These are phyloP conservation scores for Enteromius anoplus DNA, from an alignment of 2,797 vertebrate species.

Conservation along the genomic window DNA sequence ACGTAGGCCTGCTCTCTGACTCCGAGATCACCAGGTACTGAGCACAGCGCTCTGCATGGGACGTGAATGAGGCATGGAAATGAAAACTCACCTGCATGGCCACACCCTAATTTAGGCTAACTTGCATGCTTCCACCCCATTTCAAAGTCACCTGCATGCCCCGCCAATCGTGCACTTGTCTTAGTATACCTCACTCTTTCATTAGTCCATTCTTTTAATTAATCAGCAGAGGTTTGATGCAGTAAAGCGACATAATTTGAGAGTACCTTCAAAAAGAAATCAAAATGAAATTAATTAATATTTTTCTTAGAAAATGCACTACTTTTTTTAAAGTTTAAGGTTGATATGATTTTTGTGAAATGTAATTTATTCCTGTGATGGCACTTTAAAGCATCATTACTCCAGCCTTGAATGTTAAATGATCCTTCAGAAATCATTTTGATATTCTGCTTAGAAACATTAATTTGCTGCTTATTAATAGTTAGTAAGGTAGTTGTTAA, in stretches of 20 bases:
- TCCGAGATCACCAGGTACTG: constrained; percentile 95
- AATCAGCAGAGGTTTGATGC: constrained; percentile 29
- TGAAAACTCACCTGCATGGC: constrained; percentile 28
- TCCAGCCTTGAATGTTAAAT: not conserved
- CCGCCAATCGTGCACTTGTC: not conserved
- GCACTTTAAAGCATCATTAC: not conserved
- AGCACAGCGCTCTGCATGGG: constrained; percentile 49
- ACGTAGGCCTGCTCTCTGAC: constrained; percentile 94
- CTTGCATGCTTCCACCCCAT: constrained; percentile 35
- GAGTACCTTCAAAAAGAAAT: not conserved
- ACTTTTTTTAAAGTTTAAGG: not conserved
- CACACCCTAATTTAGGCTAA: not conserved
- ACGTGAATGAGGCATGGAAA: constrained; percentile 6
- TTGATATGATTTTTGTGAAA: not conserved
- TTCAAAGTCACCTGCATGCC: constrained; percentile 11
- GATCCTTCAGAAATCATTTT: not conserved
- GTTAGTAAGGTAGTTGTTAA: no score
- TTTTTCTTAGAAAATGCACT: not conserved
- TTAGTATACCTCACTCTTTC: constrained; percentile 7
- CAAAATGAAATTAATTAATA: not conserved
- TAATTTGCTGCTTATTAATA: no score
- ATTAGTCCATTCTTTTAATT: not conserved
- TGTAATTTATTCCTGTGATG: not conserved
- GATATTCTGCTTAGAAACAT: not conserved
- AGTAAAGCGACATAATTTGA: not conserved